Base-by-base conservation (phyloP, 2,797 vertebrate genomes). In the Pseudochaenichthys georgianus region DNA sequence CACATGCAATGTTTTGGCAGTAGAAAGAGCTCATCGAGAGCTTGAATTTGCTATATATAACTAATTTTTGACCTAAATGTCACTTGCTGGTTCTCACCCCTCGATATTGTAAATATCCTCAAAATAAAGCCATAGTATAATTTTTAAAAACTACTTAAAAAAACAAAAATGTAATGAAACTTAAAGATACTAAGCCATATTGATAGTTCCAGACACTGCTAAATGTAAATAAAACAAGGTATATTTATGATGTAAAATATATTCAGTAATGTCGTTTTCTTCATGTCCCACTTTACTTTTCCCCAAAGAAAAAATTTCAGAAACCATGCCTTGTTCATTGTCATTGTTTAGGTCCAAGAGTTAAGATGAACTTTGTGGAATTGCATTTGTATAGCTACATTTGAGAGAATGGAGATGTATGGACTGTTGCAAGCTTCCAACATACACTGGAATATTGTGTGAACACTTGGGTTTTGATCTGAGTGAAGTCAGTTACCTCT, bases 401-500 rank as follows among this genome's bases (percentile, higher is more conserved):
- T 34, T 6, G 38, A 66, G 21, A 41, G 34, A 63, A 9, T 50
- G n/a, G 13, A 42, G n/a, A 28, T 42, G 23, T n/a, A 54, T 41
- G 9, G n/a, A 38, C 34, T 38, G 34, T 9, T 9, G 34, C 34
- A 38, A 38, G 34, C 34, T 9, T 38, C 6, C 34, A 9, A 38
- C 34, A 1, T 6, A 7, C 19, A 9, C 5, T 23, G n/a, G 7
- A 38, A 61, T 53, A 28, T 15, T 11, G 13, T 13, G 7, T 59
- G 31, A 54, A 19, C 54, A 38, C 11, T 41, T 28, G 16, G 15
- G 43, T 71, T 62, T 12, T 42, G 50, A 63, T 64, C 5, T 48
- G 58, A 51, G 42, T 15, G 60, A 51, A 47, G 59, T 75, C 80
- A 66, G 60, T 80, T 76, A 62, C 72, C 66, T 81, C 68, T 74